Base-by-base conservation (phyloP, 2,113 vertebrate species). In the Python bivittatus region DNA sequence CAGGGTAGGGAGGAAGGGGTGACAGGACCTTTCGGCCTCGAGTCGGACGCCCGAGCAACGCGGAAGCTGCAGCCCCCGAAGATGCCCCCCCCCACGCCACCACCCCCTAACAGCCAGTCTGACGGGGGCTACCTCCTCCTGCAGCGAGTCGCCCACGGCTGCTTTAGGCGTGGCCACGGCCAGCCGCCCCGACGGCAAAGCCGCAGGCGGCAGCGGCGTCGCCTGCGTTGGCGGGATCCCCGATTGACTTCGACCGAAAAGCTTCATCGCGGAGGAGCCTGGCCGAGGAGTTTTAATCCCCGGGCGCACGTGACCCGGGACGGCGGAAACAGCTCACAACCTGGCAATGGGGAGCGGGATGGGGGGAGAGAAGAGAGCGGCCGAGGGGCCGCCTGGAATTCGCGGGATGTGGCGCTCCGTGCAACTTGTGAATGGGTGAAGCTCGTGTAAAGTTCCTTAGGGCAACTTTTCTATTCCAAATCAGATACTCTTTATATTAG, bases 71-170 rank as follows among this genome's bases (percentile, higher is more conserved):
- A 44, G n/a, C 38, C 54, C 90, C 90, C 57, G 27, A 44, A 2
- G 17, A 0, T 0, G 6, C 7, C 23, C 0, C 61, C 61, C 0
- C 15, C 54, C 0, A 12, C 64, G 12, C 48, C 3, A 6, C 22
- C 9, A 44, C 38, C 88, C 48, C 61, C 15, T 38, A 3, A 4
- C n/a, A 0, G 0, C 10, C 83, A 17, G 22, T 29, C 88, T 3
- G 52, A 86, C 91, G 90, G 23, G 86, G 25, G 92, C 93, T 88
- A 79, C 72, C 96, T 92, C 94, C 68, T 91, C 86, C 89, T 84
- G 90, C 93, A 93, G 90, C 91, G 92, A 93, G 57, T 64, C 57
- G 29, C 84, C 27, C 90, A 91, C 64, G 56, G 88, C 52, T 54
- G 48, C 17, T 64, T 25, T 52, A n/a, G 48, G 48, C 64, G 88